A percentile compares a stretch with the other conserved stretches of the same genome.
Conservation (phyloP, 1,140 invertebrate genomes). For the Teleogryllus occipitalis region DNA sequence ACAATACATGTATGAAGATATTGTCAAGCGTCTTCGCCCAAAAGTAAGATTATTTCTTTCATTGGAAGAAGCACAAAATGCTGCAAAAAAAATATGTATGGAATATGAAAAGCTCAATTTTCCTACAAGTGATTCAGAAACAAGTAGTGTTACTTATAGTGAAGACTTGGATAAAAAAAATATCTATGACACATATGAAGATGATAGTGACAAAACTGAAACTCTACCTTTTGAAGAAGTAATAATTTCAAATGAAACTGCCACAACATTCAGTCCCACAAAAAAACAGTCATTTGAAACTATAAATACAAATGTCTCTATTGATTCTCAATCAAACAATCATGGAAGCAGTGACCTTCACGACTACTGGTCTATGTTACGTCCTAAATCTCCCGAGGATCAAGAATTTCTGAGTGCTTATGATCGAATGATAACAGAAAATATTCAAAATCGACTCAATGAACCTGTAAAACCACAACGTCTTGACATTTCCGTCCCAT, state of each 20-base stretch:
- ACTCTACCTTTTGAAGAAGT: neutral
- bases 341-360: neutral
- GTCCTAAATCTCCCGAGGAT: conserved; percentile 53
- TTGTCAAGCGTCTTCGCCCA: conserved; percentile 63
- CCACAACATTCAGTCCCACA: neutral
- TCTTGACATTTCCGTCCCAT: conserved; percentile 84
- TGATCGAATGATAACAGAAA: conserved; percentile 90
- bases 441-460: conserved; percentile 78
- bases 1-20: conserved; percentile 79
- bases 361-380: neutral
- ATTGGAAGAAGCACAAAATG: conserved; percentile 54
- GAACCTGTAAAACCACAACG: conserved; percentile 74
- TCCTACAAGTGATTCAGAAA: neutral
- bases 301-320: neutral
- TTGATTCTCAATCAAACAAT: no score
- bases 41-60: conserved; percentile 56
- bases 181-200: neutral
- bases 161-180: neutral
- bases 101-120: neutral
- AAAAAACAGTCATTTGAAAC: neutral
- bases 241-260: neutral
- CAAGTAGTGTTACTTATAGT: neutral
- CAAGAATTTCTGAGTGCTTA: conserved; percentile 85
- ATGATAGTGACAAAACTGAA: neutral
- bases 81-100: neutral